Evolutionary conservation across 2,797 vertebrate species (phyloP).

Genomic region (Amphiprion clarkii): DNA sequence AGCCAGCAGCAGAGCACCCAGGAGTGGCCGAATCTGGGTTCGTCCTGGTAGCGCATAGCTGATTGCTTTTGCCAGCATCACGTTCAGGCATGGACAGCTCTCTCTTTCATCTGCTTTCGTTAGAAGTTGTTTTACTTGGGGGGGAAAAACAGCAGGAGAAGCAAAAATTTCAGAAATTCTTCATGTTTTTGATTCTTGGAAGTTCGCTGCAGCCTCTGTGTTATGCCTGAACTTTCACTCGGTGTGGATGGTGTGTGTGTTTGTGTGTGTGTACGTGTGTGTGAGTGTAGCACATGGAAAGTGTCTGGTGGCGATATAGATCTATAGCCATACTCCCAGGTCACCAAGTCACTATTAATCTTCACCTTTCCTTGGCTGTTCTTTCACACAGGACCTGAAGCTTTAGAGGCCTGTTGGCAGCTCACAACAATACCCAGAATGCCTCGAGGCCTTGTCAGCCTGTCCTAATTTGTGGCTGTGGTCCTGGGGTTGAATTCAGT

Average conservation of each 20-base stretch:
- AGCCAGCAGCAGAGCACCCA: constrained; percentile 45
- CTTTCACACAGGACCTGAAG: constrained; percentile 68
- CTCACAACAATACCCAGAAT: constrained; percentile 79
- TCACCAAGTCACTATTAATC: constrained; percentile 79
- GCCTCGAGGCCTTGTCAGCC: constrained; percentile 76
- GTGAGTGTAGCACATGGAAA: constrained; percentile 14
- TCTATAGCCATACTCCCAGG: constrained; percentile 71
- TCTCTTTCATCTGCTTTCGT: not conserved
- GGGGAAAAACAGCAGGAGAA: not conserved
- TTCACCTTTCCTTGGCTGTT: constrained; percentile 74
- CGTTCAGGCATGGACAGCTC: not conserved
- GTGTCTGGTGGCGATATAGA: constrained; percentile 61
- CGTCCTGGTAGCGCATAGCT: constrained; percentile 29
- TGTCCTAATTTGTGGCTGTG: constrained; percentile 82
- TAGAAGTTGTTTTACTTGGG: not conserved
- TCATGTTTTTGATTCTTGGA: not conserved
- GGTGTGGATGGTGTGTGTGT: not conserved
- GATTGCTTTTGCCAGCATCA: constrained; percentile 11
- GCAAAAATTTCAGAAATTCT: not conserved
- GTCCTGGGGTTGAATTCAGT: constrained; percentile 79
- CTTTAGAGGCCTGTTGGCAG: constrained; percentile 73
- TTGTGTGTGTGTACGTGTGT: constrained; percentile 6
- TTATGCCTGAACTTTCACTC: not conserved
- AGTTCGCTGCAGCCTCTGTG: not conserved
- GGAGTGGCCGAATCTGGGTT: constrained; percentile 47